A percentile compares a stretch with the other conserved stretches of the same genome.
These are phyloP conservation scores for Naja naja DNA, from an alignment of 2,113 vertebrate species.

Conservation along the genomic window DNA sequence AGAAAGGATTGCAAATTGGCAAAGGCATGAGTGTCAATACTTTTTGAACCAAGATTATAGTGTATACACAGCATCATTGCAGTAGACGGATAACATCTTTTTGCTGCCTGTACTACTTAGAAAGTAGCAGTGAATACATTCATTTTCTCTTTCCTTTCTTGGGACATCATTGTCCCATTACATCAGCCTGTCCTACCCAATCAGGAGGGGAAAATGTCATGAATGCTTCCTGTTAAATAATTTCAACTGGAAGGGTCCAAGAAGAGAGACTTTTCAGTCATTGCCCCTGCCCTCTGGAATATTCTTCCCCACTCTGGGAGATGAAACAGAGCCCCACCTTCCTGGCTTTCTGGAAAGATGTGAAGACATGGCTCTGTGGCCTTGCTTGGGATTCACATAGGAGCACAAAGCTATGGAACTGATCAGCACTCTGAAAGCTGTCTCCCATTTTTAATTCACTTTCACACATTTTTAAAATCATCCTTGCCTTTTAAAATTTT, in stretches of 20 bases:
- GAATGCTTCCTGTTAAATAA: not conserved
- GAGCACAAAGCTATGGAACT: too few species aligned
- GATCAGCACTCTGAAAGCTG: not conserved
- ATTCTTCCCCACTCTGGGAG: not conserved
- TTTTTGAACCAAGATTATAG: not conserved
- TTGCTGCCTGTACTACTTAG: not conserved
- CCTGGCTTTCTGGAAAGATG: not conserved
- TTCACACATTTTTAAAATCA: not conserved
- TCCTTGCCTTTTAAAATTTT: too few species aligned
- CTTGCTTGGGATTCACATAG: too few species aligned
- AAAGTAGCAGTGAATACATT: not conserved
- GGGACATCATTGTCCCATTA: not conserved
- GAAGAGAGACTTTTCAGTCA: not conserved
- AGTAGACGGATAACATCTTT: not conserved
- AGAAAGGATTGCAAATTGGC: not conserved
- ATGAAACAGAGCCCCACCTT: not conserved
- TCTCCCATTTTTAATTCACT: not conserved
- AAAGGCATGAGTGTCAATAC: not conserved
- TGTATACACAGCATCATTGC: not conserved
- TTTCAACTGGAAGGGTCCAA: not conserved
- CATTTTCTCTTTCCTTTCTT: not conserved
- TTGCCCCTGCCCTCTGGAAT: not conserved
- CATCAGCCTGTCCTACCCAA: not conserved
- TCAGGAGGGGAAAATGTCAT: not conserved
- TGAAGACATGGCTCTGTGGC: too few species aligned